These are phyloP conservation scores for Coelinius sp. DNA, from an alignment of 2,888 invertebrate species.

Conservation along the genomic window DNA sequence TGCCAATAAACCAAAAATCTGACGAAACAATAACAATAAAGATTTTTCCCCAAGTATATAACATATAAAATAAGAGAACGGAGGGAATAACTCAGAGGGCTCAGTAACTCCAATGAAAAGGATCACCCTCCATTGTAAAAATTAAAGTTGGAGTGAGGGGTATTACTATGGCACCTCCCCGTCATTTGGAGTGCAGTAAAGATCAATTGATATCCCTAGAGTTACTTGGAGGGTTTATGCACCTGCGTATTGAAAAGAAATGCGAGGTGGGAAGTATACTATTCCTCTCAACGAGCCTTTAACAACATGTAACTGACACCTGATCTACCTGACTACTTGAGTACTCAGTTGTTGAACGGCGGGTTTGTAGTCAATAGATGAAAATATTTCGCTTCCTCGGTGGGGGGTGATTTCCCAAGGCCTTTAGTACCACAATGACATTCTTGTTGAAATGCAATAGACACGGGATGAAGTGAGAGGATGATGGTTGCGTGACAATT, in stretches of 20 bases:
- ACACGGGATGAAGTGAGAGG: not conserved
- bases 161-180: conserved; percentile 43
- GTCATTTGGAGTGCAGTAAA: conserved; percentile 39
- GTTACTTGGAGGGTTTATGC: conserved; percentile 18
- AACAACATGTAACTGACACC: conserved; percentile 66
- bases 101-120: not conserved
- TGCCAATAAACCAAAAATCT: not conserved
- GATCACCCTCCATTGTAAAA: conserved; percentile 19
- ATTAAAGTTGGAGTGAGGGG: conserved; percentile 12
- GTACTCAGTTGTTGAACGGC: conserved; percentile 5
- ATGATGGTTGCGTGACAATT: conserved; percentile 31
- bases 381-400: not conserved
- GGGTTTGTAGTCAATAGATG: conserved; percentile 10
- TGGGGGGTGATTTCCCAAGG: conserved; percentile 10
- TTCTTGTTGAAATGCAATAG: not conserved
- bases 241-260: conserved; percentile 40
- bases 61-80: not conserved
- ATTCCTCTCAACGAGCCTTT: conserved; percentile 51
- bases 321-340: conserved; percentile 46
- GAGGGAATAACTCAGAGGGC: not conserved
- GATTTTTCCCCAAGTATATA: not conserved
- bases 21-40: conserved; percentile 12
- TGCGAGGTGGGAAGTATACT: conserved; percentile 40
- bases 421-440: not conserved
- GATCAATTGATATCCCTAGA: conserved; percentile 46